A percentile compares a stretch with the other conserved stretches of the same genome.
Conservation (phyloP, 1,140 invertebrate species). For the Drosophila pectinifera region DNA sequence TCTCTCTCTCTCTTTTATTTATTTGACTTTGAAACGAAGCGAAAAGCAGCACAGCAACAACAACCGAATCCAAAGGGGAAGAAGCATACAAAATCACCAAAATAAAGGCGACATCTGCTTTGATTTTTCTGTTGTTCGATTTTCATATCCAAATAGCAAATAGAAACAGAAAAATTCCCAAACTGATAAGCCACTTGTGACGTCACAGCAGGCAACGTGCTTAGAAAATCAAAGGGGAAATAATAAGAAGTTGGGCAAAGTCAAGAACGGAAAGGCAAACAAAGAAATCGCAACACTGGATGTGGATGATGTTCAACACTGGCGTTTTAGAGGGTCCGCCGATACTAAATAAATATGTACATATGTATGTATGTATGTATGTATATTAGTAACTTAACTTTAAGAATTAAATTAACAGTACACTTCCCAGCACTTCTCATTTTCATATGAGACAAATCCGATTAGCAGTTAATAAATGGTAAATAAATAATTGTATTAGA, state of each 20-base stretch:
- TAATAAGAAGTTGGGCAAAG: neutral
- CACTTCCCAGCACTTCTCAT: too few relatives aligned
- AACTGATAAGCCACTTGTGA: conserved; percentile 32
- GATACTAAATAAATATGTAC: too few relatives aligned
- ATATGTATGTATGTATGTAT: too few relatives aligned
- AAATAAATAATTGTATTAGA: too few relatives aligned
- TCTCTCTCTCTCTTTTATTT: conserved; percentile 17
- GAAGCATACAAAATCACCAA: conserved; percentile 4
- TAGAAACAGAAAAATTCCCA: neutral
- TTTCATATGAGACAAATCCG: too few relatives aligned
- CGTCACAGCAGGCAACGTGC: conserved; percentile 25
- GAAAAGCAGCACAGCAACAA: conserved; percentile 15
- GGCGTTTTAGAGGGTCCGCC: neutral
- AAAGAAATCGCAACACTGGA: too few relatives aligned
- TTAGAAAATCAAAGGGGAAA: conserved; percentile 1
- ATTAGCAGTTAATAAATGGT: too few relatives aligned
- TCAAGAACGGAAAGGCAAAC: too few relatives aligned
- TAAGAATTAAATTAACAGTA: too few relatives aligned
- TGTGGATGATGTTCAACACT: neutral
- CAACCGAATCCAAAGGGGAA: neutral
- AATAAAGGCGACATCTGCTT: conserved; percentile 15
- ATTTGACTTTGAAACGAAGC: conserved; percentile 32
- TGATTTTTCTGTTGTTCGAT: conserved; percentile 9
- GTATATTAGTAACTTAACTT: neutral
- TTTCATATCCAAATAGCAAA: conserved; percentile 1